Percentiles rank a stretch among this genome's conserved stretches.
Evolutionary conservation across 2,113 vertebrate species (phyloP).

Genomic region (Apteryx owenii): DNA sequence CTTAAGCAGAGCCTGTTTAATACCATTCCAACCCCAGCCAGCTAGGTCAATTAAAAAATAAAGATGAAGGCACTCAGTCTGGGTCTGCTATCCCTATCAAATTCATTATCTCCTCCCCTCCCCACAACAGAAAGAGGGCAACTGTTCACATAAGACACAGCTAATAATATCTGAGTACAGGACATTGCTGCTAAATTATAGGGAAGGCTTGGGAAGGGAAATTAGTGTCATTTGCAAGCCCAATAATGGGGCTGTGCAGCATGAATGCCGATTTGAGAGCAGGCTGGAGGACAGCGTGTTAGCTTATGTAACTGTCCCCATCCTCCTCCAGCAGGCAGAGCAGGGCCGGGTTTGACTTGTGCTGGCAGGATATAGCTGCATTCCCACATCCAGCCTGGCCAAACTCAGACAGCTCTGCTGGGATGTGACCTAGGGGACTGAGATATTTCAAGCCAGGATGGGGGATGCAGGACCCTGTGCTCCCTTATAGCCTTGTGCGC

Average conservation of each 20-base stretch:
- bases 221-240: constrained; percentile 71
- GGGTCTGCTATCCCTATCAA: not conserved
- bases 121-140: constrained; percentile 31
- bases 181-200: constrained; percentile 72
- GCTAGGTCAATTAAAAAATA: constrained; percentile 55
- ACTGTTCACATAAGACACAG: constrained; percentile 44
- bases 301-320: constrained; percentile 49
- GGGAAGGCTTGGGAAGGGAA: constrained; percentile 66
- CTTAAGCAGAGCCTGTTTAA: constrained; percentile 5
- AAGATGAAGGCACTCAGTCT: not conserved
- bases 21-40: not conserved
- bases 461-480: not conserved
- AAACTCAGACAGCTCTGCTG: not conserved
- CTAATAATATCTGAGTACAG: constrained; percentile 72
- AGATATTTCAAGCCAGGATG: not conserved
- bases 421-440: not conserved
- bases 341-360: not conserved
- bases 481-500: not conserved
- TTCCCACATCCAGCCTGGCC: not conserved
- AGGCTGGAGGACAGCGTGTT: not conserved
- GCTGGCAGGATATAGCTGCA: not conserved
- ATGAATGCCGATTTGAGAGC: constrained; percentile 42
- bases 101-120: constrained; percentile 25
- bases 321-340: not conserved
- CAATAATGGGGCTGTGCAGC: constrained; percentile 54